phyloP scores from a whole-genome alignment of 2,797 vertebrate species.

The Decapterus maruadsi region DNA sequence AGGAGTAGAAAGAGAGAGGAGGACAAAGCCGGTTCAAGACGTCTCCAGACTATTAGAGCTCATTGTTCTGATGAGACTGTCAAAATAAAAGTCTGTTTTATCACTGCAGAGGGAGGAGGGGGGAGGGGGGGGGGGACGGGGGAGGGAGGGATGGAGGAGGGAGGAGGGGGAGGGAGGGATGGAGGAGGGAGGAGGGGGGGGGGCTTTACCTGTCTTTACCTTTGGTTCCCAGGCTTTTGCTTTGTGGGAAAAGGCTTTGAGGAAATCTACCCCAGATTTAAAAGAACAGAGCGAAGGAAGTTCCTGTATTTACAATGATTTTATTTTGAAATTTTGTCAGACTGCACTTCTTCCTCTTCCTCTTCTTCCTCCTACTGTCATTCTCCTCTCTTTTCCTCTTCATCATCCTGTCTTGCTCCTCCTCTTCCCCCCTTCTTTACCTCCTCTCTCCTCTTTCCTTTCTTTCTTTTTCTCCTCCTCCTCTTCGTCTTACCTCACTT shows the following conservation, averaged over 20 bases:
- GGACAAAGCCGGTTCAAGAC: constrained; percentile 69
- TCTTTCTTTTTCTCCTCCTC: too few relatives aligned
- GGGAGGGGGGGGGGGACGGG: neutral
- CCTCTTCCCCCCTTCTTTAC: too few relatives aligned
- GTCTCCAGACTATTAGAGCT: constrained; percentile 85
- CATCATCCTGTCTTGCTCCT: neutral
- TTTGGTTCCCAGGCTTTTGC: constrained; percentile 77
- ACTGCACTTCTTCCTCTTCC: too few relatives aligned
- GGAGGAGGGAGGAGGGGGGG: constrained; percentile 17
- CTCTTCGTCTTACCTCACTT: too few relatives aligned
- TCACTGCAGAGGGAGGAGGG: neutral
- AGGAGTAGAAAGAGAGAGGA: constrained; percentile 13
- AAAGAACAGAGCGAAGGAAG: too few relatives aligned
- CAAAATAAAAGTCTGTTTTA: constrained; percentile 77
- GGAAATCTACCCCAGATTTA: constrained; percentile 61
- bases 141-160: neutral
- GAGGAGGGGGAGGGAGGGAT: constrained; percentile 21
- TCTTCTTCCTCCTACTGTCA: too few relatives aligned
- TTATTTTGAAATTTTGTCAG: neutral
- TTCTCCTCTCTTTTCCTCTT: too few relatives aligned
- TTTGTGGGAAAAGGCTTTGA: constrained; percentile 83
- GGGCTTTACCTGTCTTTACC: constrained; percentile 47
- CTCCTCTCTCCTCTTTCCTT: too few relatives aligned
- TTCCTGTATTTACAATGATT: neutral
- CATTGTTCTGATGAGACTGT: constrained; percentile 84